Conservation (phyloP, 2,797 vertebrate genomes). For the Spondyliosoma cantharus region DNA sequence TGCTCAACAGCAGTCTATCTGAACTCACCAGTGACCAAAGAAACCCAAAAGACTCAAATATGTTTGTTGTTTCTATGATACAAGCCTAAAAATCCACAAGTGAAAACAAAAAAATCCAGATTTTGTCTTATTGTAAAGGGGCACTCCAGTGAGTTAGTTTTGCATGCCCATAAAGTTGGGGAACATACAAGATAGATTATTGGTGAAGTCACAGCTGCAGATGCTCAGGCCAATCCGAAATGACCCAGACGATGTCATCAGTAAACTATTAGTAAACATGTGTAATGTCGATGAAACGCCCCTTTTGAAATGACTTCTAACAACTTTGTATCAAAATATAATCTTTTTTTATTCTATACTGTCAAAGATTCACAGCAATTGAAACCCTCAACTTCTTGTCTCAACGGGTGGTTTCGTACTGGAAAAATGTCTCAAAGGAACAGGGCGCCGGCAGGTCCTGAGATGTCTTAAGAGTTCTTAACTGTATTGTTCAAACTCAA, state of each 20-base stretch:
- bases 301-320: background rate
- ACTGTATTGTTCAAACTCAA: slow-evolving; percentile 31
- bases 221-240: too few relatives aligned
- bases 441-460: background rate
- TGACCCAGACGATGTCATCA: too few relatives aligned
- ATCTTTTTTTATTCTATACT: background rate
- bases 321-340: too few relatives aligned
- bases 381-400: background rate
- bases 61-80: background rate
- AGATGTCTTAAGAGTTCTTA: slow-evolving; percentile 19
- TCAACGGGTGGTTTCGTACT: background rate
- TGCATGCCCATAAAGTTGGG: too few relatives aligned
- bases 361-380: background rate
- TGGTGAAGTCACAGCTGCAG: too few relatives aligned
- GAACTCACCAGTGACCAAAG: background rate
- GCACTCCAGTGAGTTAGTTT: too few relatives aligned
- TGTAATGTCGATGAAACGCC: background rate
- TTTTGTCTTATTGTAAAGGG: too few relatives aligned
- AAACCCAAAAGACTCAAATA: background rate
- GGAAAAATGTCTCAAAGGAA: slow-evolving; percentile 4
- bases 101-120: background rate
- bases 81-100: background rate
- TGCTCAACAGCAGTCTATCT: background rate
- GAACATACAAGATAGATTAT: too few relatives aligned
- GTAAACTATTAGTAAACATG: background rate